These are phyloP conservation scores for Pyrrhura leucotis DNA, from an alignment of 2,797 vertebrate genomes.

Conservation along the genomic window DNA sequence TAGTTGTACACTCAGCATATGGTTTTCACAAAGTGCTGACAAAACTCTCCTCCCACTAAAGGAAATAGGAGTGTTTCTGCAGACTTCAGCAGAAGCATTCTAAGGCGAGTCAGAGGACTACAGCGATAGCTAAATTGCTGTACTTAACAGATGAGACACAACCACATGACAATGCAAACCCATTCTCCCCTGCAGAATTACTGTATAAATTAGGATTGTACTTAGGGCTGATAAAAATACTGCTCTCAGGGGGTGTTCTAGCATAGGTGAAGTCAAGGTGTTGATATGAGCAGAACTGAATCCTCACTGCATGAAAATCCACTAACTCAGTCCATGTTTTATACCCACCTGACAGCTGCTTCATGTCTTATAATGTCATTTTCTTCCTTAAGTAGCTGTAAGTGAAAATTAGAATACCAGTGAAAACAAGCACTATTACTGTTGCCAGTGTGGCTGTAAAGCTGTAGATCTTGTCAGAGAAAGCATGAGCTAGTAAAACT, in stretches of 20 bases:
- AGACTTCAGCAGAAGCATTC: neutral
- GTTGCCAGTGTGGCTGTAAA: neutral
- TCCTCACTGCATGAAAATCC: neutral
- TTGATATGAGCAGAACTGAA: neutral
- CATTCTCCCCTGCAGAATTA: neutral
- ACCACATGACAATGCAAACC: neutral
- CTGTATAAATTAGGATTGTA: neutral
- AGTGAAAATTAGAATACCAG: slow-evolving; percentile 8
- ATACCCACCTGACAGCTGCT: neutral
- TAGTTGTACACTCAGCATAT: neutral
- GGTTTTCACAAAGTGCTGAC: slow-evolving; percentile 13
- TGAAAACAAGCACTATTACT: neutral
- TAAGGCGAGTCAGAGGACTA: neutral
- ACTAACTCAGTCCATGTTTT: neutral
- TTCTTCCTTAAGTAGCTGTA: neutral
- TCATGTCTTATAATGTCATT: neutral
- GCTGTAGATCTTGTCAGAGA: neutral
- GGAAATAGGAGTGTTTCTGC: slow-evolving; percentile 1
- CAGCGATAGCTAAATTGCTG: neutral
- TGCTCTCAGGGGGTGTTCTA: neutral
- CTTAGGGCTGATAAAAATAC: neutral
- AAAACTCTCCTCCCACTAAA: slow-evolving; percentile 1
- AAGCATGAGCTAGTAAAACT: neutral
- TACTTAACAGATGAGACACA: neutral
- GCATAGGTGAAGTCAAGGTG: neutral